Base-by-base conservation (phyloP, 2,113 vertebrate species). In the Numida meleagris region DNA sequence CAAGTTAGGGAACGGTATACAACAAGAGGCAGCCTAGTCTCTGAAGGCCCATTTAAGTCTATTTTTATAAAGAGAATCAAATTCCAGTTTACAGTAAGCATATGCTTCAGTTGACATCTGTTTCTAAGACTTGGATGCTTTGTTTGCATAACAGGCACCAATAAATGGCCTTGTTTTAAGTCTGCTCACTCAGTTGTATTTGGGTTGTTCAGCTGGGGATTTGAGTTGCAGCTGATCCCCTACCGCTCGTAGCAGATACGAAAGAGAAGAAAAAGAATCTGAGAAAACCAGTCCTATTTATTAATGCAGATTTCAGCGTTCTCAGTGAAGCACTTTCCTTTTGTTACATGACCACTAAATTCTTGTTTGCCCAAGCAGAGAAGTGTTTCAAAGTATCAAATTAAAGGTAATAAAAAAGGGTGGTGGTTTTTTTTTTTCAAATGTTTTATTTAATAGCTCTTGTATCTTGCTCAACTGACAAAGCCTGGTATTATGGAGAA, bases 61-160 rank as follows among this genome's bases (percentile, higher is more conserved):
- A 96, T 98, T 98, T 98, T 98, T 97, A 97, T 97, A 98, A 98
- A 98, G 97, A 97, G 97, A 98, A 97, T 98, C 97, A 97, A 97
- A 98, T 98, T 98, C 97, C 96, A 97, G 97, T 98, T 98, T 98
- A 98, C 98, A 98, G 98, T 98, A 97, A 98, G 98, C 98, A 98
- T 98, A 98, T 99, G 98, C 97, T 98, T 98, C 97, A 97, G 97
- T 97, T 98, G 98, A 98, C 98, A 98, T 98, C 97, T 98, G 98
- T 97, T 98, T 98, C 97, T 95, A 96, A 97, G 97, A 97, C 97
- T 97, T 96, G 97, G 97, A 96, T 87, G 98, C 98, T 98, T 98
- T 98, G 97, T 98, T 98, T 98, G 98, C 98, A 98, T 98, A 98
- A 98, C 98, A 98, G 97, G 96, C 97, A 97, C 97, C 98, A 98